Base-by-base conservation (phyloP, 2,797 vertebrate genomes). In the Neosilurus hyrtlii region DNA sequence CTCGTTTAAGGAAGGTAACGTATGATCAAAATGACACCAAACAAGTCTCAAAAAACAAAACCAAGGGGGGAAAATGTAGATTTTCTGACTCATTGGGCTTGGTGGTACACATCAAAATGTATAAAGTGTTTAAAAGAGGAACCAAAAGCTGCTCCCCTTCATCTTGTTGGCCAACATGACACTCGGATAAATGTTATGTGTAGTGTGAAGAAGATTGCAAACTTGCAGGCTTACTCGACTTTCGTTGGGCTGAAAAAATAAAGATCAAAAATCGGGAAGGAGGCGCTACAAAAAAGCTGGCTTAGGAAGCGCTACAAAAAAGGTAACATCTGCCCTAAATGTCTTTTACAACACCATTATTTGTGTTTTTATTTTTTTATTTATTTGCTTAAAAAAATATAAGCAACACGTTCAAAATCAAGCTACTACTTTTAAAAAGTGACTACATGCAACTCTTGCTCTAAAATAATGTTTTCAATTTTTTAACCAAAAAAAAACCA, bases 301-400 rank as follows among this genome's bases (percentile, higher is more conserved):
- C 70, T 72, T 81, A 94, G 93, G 93, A 94, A 93, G 92, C 92
- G 92, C 92, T 92, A 92, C 93, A 70, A 92, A 92, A 92, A 95
- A 95, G 94, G 94, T 95, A 95, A 95, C 93, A 94, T 91, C 93
- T 93, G 94, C 92, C 92, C 92, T 92, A 94, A 94, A 93, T 93
- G 92, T 94, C 91, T 93, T 92, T 92, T 92, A 83, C 90, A 93
- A 93, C 92, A 93, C 30, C 87, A 88, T 49, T 90, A 86, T 87
- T 77, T 91, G n/a, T n/a, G n/a, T 43, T 43, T 43, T 43, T 43
- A 16, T 72, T 54, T 73, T 1, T 88, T 89, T n/a, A n/a, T 91
- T 70, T 89, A 90, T 91, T 91, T 82, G 93, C 90, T 92, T 89
- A 81, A 89, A 93, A 92, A 91, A 77, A 65, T 30, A 57, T 52